Evolutionary conservation across 2,797 vertebrate species (phyloP).

Genomic region (Lepilemur ruficaudatus): DNA sequence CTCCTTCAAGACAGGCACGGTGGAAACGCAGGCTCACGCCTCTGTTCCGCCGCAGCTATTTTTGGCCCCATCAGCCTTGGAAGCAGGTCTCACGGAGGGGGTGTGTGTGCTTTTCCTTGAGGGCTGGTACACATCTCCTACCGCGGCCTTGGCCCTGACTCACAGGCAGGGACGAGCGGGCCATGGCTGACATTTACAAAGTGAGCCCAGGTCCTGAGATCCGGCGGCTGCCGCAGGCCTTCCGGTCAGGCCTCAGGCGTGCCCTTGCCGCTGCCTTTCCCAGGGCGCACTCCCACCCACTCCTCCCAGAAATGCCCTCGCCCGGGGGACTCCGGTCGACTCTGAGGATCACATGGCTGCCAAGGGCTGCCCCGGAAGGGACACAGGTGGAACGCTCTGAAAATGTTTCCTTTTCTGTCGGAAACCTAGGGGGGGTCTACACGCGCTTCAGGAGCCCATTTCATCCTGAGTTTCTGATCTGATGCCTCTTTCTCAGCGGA

Average conservation of each 20-base stretch:
- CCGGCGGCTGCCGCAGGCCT: fast-evolving
- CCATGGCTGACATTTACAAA: background rate
- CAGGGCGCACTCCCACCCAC: background rate
- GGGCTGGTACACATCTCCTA: background rate
- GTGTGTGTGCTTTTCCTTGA: background rate
- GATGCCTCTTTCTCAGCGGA: background rate
- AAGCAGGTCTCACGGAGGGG: background rate
- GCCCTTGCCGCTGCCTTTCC: background rate
- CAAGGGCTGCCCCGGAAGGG: background rate
- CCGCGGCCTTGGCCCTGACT: background rate
- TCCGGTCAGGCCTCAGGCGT: fast-evolving
- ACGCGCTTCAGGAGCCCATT: background rate
- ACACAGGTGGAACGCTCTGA: background rate
- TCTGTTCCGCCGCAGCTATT: slow-evolving; percentile 28
- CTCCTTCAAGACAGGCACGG: background rate
- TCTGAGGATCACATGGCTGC: background rate
- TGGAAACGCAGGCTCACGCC: background rate
- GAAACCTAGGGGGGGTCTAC: background rate
- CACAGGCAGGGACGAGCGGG: background rate
- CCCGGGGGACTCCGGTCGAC: background rate
- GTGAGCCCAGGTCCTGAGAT: background rate
- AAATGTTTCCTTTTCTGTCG: background rate
- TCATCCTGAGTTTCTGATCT: background rate
- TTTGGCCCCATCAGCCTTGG: slow-evolving; percentile 13
- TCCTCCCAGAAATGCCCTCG: background rate